Percentiles rank a stretch among this genome's conserved stretches.
Evolutionary conservation across 1,140 invertebrate genomes (phyloP).

Genomic region (Pentalonia nigronervosa): DNA sequence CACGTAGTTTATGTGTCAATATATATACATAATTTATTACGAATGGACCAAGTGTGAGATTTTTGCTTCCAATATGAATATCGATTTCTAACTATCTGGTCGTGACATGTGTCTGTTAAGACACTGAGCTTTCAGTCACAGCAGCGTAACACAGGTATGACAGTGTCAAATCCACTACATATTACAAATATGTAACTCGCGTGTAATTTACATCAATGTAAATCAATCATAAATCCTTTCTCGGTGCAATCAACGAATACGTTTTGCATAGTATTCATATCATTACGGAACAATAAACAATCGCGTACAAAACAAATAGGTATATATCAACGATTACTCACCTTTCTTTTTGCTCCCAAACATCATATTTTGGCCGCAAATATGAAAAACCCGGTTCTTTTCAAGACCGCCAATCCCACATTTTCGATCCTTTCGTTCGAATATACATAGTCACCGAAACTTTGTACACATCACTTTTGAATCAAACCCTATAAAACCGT

Average conservation of each 20-base stretch:
- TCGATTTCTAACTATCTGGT: not conserved
- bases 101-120: not conserved
- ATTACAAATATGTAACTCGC: not conserved
- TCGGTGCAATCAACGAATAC: not conserved
- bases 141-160: not conserved
- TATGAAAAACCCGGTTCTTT: constrained; percentile 23
- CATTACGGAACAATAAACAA: not conserved
- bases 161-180: not conserved
- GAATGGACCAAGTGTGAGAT: not conserved
- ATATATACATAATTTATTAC: no score
- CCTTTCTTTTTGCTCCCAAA: constrained; percentile 56
- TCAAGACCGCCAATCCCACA: constrained; percentile 46
- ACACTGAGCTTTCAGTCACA: not conserved
- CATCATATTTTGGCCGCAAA: constrained; percentile 46
- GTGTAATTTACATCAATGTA: not conserved
- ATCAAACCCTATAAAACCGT: constrained; percentile 10
- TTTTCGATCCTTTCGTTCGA: constrained; percentile 6
- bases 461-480: not conserved
- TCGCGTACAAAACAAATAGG: not conserved
- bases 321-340: not conserved
- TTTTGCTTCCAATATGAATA: not conserved
- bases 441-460: constrained; percentile 42
- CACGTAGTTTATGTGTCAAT: not conserved
- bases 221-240: not conserved
- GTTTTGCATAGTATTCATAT: not conserved